Evolutionary conservation across 2,113 vertebrate species (phyloP).

Genomic region (Lates calcarifer): DNA sequence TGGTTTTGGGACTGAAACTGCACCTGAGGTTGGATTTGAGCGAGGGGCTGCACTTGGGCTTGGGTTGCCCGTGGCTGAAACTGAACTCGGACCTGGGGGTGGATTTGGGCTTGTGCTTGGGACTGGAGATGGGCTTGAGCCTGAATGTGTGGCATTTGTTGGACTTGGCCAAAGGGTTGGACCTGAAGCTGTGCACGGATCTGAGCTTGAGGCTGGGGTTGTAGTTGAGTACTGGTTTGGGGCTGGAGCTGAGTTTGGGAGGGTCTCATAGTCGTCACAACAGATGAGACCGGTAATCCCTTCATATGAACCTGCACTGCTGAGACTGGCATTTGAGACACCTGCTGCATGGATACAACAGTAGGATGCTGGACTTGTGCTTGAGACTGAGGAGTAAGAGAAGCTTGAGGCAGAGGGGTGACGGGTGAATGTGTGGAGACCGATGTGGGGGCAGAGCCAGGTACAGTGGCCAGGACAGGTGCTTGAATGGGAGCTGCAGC

Average conservation of each 20-base stretch:
- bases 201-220: constrained; percentile 62
- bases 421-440: constrained; percentile 49
- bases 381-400: constrained; percentile 70
- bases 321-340: constrained; percentile 74
- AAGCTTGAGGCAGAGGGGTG: constrained; percentile 41
- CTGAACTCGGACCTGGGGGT: constrained; percentile 78
- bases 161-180: constrained; percentile 73
- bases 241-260: constrained; percentile 66
- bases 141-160: constrained; percentile 69
- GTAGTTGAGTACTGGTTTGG: constrained; percentile 51
- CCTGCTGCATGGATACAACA: constrained; percentile 65
- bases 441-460: constrained; percentile 20
- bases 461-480: constrained; percentile 29
- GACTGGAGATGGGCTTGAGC: constrained; percentile 44
- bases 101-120: constrained; percentile 67
- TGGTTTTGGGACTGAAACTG: constrained; percentile 66
- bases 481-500: constrained; percentile 68
- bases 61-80: constrained; percentile 79
- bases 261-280: constrained; percentile 66
- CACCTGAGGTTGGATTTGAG: constrained; percentile 75
- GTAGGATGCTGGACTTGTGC: constrained; percentile 65
- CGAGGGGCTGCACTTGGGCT: constrained; percentile 48
- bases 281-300: constrained; percentile 66
- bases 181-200: constrained; percentile 70
- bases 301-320: constrained; percentile 80